Conservation (phyloP, 1,140 invertebrate species). For the Neoseiulus cucumeris region DNA sequence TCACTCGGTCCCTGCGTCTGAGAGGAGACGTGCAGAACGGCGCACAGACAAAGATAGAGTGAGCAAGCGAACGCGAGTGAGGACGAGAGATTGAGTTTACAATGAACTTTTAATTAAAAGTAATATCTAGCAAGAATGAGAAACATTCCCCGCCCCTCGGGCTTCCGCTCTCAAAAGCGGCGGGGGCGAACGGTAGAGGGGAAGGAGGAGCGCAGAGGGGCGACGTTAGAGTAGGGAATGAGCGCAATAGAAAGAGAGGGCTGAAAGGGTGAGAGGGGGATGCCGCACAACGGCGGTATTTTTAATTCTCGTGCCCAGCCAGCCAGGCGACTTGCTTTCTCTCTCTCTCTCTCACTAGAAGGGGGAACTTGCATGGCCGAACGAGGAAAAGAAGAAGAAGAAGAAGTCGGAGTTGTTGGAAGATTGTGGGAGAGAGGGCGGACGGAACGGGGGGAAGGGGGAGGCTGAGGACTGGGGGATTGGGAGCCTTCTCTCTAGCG, state of each 20-base stretch:
- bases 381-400: no score
- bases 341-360: not conserved
- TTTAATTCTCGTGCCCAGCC: not conserved
- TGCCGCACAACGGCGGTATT: not conserved
- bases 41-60: not conserved
- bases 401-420: not conserved
- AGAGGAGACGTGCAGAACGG: not conserved
- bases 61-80: not conserved
- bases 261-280: no score
- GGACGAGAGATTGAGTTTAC: not conserved
- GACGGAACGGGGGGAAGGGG: not conserved
- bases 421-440: not conserved
- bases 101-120: constrained; percentile 11
- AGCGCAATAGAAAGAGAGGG: no score
- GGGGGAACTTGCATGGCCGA: no score
- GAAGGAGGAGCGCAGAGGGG: no score
- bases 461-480: not conserved
- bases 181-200: no score
- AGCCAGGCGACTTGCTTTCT: not conserved
- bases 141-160: not conserved
- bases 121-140: constrained; percentile 12
- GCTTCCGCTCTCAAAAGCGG: no score
- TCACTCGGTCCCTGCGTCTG: not conserved
- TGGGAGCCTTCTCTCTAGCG: not conserved
- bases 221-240: no score